Base-by-base conservation (phyloP, 2,797 vertebrate genomes). In the Oryzias dopingdopingensis region DNA sequence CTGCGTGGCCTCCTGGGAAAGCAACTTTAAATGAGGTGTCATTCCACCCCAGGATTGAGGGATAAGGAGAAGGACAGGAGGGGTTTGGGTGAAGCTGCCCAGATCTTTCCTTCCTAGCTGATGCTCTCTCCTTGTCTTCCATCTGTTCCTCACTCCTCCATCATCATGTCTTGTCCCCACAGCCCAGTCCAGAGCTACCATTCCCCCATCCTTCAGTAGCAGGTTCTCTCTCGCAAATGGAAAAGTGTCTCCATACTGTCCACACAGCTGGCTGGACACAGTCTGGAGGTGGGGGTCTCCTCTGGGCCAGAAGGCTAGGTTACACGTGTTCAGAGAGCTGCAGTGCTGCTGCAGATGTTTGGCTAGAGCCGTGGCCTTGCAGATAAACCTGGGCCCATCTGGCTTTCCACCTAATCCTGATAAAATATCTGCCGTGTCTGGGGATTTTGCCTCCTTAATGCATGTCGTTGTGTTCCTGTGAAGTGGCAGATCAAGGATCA, bases 151-250 rank as follows among this genome's bases (percentile, higher is more conserved):
- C 14, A 23, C 18, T 0, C 60, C 77, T 10, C 73, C 74, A 26
- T 77, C 87, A 47, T 43, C 67, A 45, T 46, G 52, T 14, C 61
- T 69, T 0, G 86, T 80, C 40, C 90, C 89, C 42, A 91, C 74
- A 2, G 92, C 90, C 96, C 94, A 96, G 80, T 96, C 95, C 83
- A 96, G 81, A 24, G 93, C 94, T 16, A 95, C 85, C 16, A 95
- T 62, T 0, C 94, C 94, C 0, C 86, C 79, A 1, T 96, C 95
- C 0, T 74, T 76, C 54, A 96, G 17, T 45, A 94, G 86, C 58
- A 96, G 87, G 68, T 94, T 86, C 52, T 95, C 94, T 29, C 94
- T 84, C 37, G 83, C 82, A 66, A 95, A 84, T 52, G 63, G 74
- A 0, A 91, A 71, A 0, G 56, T 41, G 42, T 81, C 58, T 0